Base-by-base conservation (phyloP, 2,888 invertebrate genomes). In the Deilephila elpenor region DNA sequence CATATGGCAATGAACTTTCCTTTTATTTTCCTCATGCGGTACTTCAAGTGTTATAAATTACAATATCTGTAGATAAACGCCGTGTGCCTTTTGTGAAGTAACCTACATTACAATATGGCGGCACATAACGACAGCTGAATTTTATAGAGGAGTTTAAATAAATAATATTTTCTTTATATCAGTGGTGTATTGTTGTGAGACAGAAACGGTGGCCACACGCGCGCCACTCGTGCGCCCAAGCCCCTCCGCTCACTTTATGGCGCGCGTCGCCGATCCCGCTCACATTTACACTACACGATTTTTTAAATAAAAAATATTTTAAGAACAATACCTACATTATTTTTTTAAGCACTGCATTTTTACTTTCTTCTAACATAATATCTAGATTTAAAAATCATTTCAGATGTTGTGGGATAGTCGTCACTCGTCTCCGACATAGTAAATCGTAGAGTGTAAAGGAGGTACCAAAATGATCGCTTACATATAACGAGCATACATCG, bases 141-240 rank as follows among this genome's bases (percentile, higher is more conserved):
- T 90, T 91, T 91, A 92, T 93, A 89, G 87, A 86, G 88, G 89
- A 91, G 90, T 92, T 91, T 92, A 89, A 91, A 91, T 92, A 92
- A 93, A 92, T 93, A 94, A 93, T 94, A 93, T 94, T 94, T 94
- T 93, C 93, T 93, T 94, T 93, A 92, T 94, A 94, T 94, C 94
- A 92, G 90, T 86, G 85, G 86, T 84, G 90, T 89, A 94, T 94
- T 94, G 94, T 94, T 92, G 89, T 82, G 85, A 81, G 91, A 88
- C 90, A 87, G 89, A 90, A 85, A 90, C 90, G 89, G 90, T 88
- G 94, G 87, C 94, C 94, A 94, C 94, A 94, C 94, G 88, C 93
- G 90, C 89, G 92, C 85, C 86, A 77, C 83, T 82, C 83, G 79
- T 77, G 79, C 75, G 76, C 80, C 83, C 83, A 79, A 76, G 79